Evolutionary conservation across 1,140 invertebrate species (phyloP).

Genomic region (Tribolium castaneum): DNA sequence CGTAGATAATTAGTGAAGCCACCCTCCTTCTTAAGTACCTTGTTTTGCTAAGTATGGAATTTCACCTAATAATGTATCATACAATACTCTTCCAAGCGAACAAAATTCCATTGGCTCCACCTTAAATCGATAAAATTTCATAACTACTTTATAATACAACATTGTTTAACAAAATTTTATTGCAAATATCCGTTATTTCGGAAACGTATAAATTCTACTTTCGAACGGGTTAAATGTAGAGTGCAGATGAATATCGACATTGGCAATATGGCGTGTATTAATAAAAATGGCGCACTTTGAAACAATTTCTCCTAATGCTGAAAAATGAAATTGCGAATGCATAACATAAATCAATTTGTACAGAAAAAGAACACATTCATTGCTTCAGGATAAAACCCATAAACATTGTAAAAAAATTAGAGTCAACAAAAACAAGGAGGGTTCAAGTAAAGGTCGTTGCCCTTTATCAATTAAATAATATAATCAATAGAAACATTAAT

Average conservation of each 20-base stretch:
- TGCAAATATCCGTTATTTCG: not conserved
- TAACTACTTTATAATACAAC: not conserved
- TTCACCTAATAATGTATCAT: not conserved
- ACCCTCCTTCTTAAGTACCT: no score
- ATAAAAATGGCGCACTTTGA: not conserved
- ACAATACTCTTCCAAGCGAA: not conserved
- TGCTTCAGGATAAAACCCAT: no score
- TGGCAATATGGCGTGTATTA: not conserved
- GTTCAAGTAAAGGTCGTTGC: no score
- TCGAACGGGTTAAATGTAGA: not conserved
- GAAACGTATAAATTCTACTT: not conserved
- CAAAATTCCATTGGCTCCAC: not conserved
- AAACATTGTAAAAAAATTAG: no score
- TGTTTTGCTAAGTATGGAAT: not conserved
- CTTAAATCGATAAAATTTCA: not conserved
- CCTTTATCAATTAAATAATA: no score
- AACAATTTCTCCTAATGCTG: not conserved
- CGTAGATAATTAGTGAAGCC: no score
- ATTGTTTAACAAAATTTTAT: not conserved
- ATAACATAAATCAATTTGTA: no score
- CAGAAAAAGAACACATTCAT: no score
- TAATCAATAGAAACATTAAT: no score
- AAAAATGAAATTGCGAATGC: not conserved
- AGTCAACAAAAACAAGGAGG: no score
- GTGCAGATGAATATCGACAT: not conserved